These are phyloP conservation scores for Semnornis frantzii DNA, from an alignment of 2,113 vertebrate genomes.

Conservation along the genomic window DNA sequence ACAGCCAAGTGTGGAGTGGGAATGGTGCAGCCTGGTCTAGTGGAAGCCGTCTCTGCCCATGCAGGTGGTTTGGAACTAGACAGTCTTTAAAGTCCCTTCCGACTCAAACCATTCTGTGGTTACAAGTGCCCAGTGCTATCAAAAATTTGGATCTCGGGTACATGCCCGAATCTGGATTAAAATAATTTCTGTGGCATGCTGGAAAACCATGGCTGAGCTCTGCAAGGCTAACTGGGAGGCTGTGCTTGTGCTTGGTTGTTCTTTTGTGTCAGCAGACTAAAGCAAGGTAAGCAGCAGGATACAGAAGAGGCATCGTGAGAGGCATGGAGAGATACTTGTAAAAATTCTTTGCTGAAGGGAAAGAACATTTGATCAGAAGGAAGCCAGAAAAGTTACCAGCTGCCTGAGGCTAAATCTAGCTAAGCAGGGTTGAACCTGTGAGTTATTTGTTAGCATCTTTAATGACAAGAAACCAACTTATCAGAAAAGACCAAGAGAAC, in stretches of 20 bases:
- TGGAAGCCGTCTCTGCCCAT: no score
- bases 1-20: neutral
- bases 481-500: neutral
- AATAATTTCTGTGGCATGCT: neutral
- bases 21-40: no score
- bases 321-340: neutral
- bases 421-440: neutral
- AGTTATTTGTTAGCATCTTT: neutral
- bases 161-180: neutral
- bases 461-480: neutral
- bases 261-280: neutral
- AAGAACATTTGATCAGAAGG: neutral
- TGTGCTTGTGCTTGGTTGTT: neutral
- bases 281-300: neutral
- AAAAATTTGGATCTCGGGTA: neutral
- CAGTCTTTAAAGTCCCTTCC: no score
- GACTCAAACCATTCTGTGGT: no score
- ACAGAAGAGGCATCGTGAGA: neutral
- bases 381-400: neutral
- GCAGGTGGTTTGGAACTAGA: no score
- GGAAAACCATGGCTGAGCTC: neutral
- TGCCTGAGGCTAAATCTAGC: neutral
- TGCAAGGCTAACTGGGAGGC: neutral
- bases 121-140: neutral
- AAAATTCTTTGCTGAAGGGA: neutral